These are phyloP conservation scores for western clawed frog (Xenopus tropicalis) DNA, from an alignment of 2,113 vertebrate species.

Conservation along the genomic window DNA sequence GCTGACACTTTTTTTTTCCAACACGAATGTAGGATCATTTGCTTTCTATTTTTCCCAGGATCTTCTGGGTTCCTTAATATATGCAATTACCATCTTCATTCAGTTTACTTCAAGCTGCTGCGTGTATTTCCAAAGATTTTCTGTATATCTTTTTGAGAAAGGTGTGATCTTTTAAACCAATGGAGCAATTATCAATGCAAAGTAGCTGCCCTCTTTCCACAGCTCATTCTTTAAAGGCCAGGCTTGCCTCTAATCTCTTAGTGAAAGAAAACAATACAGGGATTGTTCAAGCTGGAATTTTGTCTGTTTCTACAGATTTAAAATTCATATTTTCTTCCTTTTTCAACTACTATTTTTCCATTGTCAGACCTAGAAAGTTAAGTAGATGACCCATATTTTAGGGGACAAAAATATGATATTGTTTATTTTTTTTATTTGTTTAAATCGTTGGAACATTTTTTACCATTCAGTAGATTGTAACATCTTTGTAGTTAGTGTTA, in stretches of 20 bases:
- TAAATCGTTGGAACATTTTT: too few relatives aligned
- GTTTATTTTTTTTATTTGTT: too few relatives aligned
- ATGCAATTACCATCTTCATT: slow-evolving; percentile 40
- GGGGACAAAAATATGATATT: too few relatives aligned
- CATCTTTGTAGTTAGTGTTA: too few relatives aligned
- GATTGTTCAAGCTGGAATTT: slow-evolving; percentile 29
- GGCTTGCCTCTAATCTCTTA: slow-evolving; percentile 36
- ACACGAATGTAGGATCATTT: slow-evolving; percentile 4
- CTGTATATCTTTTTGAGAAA: slow-evolving; percentile 14
- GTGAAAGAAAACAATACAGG: slow-evolving; percentile 36
- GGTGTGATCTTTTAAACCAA: slow-evolving; percentile 40
- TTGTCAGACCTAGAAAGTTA: too few relatives aligned
- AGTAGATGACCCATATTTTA: too few relatives aligned
- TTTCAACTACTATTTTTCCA: slow-evolving; percentile 19
- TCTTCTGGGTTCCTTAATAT: slow-evolving; percentile 11
- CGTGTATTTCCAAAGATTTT: slow-evolving; percentile 18
- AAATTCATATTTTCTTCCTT: slow-evolving; percentile 20
- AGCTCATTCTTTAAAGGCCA: slow-evolving; percentile 28
- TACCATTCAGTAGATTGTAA: too few relatives aligned
- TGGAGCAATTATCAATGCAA: slow-evolving; percentile 37
- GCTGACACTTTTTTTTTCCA: slow-evolving; percentile 15
- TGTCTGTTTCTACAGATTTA: slow-evolving; percentile 15
- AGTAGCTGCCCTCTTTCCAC: slow-evolving; percentile 11
- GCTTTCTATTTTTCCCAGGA: slow-evolving; percentile 23
- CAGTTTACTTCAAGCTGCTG: slow-evolving; percentile 20